Evolutionary conservation across 2,888 invertebrate genomes (phyloP), one percentile per base, ranked within the genome.

Genomic region (Drosophila setosimentum): DNA sequence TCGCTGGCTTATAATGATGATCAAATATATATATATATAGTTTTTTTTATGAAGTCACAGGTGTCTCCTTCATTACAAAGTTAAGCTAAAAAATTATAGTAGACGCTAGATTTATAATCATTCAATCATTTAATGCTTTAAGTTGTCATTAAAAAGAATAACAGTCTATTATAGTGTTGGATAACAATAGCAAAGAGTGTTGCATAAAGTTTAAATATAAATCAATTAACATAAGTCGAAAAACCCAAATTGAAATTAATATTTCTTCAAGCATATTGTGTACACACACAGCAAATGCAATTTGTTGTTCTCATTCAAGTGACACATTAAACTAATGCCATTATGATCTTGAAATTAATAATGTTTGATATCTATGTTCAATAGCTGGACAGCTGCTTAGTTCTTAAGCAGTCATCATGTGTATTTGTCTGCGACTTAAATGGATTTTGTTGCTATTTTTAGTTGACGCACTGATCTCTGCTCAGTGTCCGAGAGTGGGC

Each of bases 361-460:
- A 24, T 24, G 1, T 24, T 45, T 24, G 45, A 45, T 82, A 73
- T 82, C 73, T 79, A n/a, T n/a, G 76, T 74, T 68, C 68, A 79
- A 73, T 79, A 72, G 57, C 67, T 68, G 62, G 73, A 72, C 80
- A 82, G 72, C 68, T 76, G 77, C 68, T 76, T 65, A 51, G 64
- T 40, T 62, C 45, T 50, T 27, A 24, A 49, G 49, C 51, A 58
- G 60, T 54, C 76, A 75, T 71, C 67, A 72, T 27, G n/a, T 29
- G 37, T 4, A 27, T 29, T n/a, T 40, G 54, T 74, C 68, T 65
- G 75, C 66, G 73, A 71, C 76, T 80, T 79, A 77, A 81, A 70
- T 78, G 82, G 74, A 68, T 63, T 76, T 76, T 75, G 37, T 61
- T 69, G 70, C 79, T 79, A 81, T 79, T 79, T 79, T 81, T 79